Conservation (phyloP, 2,888 invertebrate genomes). For the Epinotia brunnichana region DNA sequence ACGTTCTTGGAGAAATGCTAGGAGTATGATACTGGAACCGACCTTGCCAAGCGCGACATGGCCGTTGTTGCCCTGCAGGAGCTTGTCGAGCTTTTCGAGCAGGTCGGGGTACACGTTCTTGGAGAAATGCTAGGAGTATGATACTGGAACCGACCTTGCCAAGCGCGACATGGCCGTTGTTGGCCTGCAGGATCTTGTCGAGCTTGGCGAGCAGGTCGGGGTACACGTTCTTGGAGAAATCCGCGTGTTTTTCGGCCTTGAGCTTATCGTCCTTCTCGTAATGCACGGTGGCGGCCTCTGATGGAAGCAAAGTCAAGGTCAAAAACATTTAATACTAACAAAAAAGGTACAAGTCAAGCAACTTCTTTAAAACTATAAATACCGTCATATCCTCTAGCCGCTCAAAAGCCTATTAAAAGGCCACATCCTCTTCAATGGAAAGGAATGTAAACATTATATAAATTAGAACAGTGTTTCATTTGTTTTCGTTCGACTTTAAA, state of each 20-base stretch:
- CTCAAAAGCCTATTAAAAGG: too few relatives aligned
- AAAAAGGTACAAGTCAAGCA: too few relatives aligned
- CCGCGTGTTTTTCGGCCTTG: conserved; percentile 78
- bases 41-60: not conserved
- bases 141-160: not conserved
- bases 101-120: conserved; percentile 50
- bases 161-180: not conserved
- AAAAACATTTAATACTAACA: too few relatives aligned
- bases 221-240: conserved; percentile 76
- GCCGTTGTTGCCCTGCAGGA: not conserved
- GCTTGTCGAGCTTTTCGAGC: too few relatives aligned
- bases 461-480: too few relatives aligned
- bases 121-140: too few relatives aligned
- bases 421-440: too few relatives aligned
- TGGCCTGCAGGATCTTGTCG: not conserved
- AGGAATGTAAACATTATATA: too few relatives aligned
- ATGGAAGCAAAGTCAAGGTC: conserved; percentile 1
- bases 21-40: too few relatives aligned
- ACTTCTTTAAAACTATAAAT: too few relatives aligned
- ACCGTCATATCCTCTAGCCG: too few relatives aligned
- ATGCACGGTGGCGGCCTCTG: conserved; percentile 72
- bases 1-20: conserved; percentile 75
- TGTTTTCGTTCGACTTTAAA: too few relatives aligned
- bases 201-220: conserved; percentile 58
- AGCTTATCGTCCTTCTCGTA: conserved; percentile 80